phyloP scores from a whole-genome alignment of 2,797 vertebrate species.

The Euthynnus affinis region DNA sequence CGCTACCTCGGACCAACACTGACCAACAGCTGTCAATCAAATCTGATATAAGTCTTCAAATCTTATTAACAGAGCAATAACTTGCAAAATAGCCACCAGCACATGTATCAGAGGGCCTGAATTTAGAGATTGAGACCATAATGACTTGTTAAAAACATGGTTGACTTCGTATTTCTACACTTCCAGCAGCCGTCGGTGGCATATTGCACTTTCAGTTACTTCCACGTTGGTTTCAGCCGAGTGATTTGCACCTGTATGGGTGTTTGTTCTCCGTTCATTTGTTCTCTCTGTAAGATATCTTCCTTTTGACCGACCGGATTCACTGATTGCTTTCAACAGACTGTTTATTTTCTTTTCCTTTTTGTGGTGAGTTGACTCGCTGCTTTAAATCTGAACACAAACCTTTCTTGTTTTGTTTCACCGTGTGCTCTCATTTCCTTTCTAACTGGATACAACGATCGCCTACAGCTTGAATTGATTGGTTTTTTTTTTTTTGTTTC shows the following conservation, averaged over 20 bases:
- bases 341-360: slow-evolving; percentile 22
- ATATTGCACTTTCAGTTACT: no score
- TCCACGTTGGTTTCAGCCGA: background rate
- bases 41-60: no score
- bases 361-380: slow-evolving; percentile 6
- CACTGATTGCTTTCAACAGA: slow-evolving; percentile 28
- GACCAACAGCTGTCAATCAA: no score
- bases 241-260: background rate
- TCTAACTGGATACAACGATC: slow-evolving; percentile 6
- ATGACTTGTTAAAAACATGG: no score
- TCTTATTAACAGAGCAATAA: no score
- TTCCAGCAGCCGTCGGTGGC: no score
- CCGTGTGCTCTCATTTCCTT: background rate
- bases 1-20: no score
- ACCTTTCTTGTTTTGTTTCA: background rate
- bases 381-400: slow-evolving; percentile 6
- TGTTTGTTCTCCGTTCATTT: background rate
- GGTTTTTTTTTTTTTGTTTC: background rate
- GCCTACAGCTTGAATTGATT: slow-evolving; percentile 10
- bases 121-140: no score
- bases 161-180: no score
- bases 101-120: no score
- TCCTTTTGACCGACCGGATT: slow-evolving; percentile 14
- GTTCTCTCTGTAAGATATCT: slow-evolving; percentile 1
- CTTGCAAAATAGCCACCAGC: no score